A percentile compares a stretch with the other conserved stretches of the same genome.
phyloP scores from a whole-genome alignment of 2,113 vertebrate species.

The Heptranchias perlo region DNA sequence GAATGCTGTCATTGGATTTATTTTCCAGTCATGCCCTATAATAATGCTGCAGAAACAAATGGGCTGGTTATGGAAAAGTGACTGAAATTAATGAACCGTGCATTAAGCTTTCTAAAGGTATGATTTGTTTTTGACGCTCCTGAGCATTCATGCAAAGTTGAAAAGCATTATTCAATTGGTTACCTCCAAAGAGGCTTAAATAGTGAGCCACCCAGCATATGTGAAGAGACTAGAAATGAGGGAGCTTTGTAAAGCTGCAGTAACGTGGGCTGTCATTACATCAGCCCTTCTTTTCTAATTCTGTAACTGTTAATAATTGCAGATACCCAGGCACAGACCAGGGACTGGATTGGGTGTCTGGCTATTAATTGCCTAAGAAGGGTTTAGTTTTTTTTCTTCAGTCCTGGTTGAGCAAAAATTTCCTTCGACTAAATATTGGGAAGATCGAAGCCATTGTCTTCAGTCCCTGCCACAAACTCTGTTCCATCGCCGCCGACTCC shows the following conservation, averaged over 20 bases:
- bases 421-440: too few relatives aligned
- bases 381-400: neutral
- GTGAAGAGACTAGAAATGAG: neutral
- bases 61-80: neutral
- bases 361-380: neutral
- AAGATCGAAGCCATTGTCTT: too few relatives aligned
- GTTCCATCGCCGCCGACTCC: too few relatives aligned
- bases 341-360: neutral
- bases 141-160: neutral
- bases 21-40: neutral
- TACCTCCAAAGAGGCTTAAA: neutral
- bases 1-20: neutral
- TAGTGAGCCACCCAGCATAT: neutral
- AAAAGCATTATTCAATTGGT: neutral
- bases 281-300: neutral
- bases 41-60: neutral
- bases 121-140: neutral
- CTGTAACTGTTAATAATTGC: neutral
- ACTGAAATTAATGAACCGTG: neutral
- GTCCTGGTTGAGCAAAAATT: too few relatives aligned
- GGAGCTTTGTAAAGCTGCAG: neutral
- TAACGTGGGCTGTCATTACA: neutral
- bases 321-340: neutral
- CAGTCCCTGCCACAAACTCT: too few relatives aligned
- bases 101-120: neutral